A percentile compares a stretch with the other conserved stretches of the same genome.
These are phyloP conservation scores for Drosophila longiperda DNA, from an alignment of 2,888 invertebrate genomes.

Conservation along the genomic window DNA sequence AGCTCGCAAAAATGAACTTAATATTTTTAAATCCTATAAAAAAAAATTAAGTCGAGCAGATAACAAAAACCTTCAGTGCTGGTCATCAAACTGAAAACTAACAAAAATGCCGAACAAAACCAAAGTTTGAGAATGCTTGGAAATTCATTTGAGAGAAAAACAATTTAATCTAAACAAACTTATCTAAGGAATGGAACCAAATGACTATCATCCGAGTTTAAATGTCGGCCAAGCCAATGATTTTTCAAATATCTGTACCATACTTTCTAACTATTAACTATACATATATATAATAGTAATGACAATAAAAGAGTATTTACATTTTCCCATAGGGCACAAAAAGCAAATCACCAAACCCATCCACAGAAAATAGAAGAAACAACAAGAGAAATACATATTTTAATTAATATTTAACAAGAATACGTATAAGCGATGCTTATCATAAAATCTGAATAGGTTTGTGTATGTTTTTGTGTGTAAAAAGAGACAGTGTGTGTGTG, in stretches of 20 bases:
- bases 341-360: slow-evolving; percentile 7
- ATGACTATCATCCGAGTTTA: background rate
- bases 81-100: background rate
- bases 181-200: background rate
- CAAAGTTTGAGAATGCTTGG: background rate
- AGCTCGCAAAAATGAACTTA: background rate
- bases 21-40: background rate
- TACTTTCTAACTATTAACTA: background rate
- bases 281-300: background rate
- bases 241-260: background rate
- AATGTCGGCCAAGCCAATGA: background rate
- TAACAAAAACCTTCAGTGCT: background rate
- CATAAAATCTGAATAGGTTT: slow-evolving; percentile 55
- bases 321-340: slow-evolving; percentile 1
- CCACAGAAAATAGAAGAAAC: slow-evolving; percentile 1
- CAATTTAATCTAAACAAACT: slow-evolving; percentile 5
- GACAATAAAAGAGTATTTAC: slow-evolving; percentile 1
- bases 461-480: slow-evolving; percentile 7
- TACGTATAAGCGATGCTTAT: slow-evolving; percentile 67
- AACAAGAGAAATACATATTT: slow-evolving; percentile 66
- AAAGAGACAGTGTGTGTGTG: slow-evolving; percentile 1
- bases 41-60: background rate
- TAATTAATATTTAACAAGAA: slow-evolving; percentile 83
- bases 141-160: slow-evolving; percentile 1
- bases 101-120: background rate